Percentiles rank a stretch among this genome's conserved stretches.
Evolutionary conservation across 2,888 invertebrate genomes (phyloP).

Genomic region (Synanthedon formicaeformis): DNA sequence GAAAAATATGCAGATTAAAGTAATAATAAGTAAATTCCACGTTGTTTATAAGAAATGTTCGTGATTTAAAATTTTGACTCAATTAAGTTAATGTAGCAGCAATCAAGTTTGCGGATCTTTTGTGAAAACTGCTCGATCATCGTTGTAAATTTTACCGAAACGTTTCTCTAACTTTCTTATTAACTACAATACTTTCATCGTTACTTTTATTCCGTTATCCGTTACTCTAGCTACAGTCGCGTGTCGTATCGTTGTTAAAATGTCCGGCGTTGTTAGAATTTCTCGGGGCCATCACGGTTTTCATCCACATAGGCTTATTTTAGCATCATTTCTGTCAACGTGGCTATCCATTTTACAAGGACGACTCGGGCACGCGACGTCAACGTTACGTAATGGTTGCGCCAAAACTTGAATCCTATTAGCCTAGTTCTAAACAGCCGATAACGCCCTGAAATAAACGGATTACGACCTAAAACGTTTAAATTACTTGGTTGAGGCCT

Average conservation of each 20-base stretch:
- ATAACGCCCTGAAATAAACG: slow-evolving; percentile 8
- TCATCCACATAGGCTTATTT: background rate
- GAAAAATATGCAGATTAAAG: too few relatives aligned
- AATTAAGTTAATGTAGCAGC: background rate
- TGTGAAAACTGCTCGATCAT: slow-evolving; percentile 1
- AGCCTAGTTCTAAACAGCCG: slow-evolving; percentile 25
- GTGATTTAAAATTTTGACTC: too few relatives aligned
- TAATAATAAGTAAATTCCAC: too few relatives aligned
- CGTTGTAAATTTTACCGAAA: slow-evolving; percentile 1
- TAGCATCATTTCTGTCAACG: background rate
- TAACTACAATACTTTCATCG: background rate
- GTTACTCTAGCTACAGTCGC: too few relatives aligned
- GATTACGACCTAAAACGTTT: background rate
- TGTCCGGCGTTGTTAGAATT: too few relatives aligned
- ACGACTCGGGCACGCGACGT: background rate
- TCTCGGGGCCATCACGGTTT: too few relatives aligned
- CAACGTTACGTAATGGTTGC: slow-evolving; percentile 24
- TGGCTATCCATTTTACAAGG: background rate
- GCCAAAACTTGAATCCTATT: slow-evolving; percentile 32
- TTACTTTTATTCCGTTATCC: too few relatives aligned
- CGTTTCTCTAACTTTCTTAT: background rate
- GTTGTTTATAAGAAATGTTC: too few relatives aligned
- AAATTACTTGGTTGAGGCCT: background rate
- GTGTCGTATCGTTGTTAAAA: too few relatives aligned
- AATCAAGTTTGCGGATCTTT: background rate